Conservation (phyloP, 2,888 invertebrate genomes). For the Zhuqinia jingwanae region DNA sequence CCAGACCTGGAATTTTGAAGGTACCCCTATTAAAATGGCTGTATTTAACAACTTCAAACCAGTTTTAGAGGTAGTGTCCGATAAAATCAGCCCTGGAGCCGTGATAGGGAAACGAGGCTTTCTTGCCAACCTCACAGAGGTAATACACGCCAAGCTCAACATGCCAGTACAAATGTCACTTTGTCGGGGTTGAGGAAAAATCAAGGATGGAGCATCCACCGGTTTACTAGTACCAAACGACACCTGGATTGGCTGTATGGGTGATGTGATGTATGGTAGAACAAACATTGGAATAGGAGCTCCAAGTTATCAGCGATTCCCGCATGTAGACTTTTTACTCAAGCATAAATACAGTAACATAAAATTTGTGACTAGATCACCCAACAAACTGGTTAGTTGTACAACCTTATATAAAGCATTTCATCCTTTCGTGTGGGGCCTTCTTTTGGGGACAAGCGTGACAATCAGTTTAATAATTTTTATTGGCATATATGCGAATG, state of each 20-base stretch:
- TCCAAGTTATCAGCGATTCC: conserved; percentile 1
- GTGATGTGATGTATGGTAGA: not conserved
- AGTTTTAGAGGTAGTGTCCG: not conserved
- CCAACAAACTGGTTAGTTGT: conserved; percentile 5
- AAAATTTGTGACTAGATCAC: conserved; percentile 28
- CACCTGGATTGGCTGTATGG: conserved; percentile 28
- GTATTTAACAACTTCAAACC: conserved; percentile 40
- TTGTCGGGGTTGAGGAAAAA: conserved; percentile 3
- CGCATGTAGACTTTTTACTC: conserved; percentile 17
- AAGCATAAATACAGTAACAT: conserved; percentile 43
- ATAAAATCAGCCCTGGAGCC: too few species aligned
- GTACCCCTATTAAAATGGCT: conserved; percentile 41
- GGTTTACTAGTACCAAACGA: conserved; percentile 8
- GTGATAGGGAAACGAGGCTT: conserved; percentile 35
- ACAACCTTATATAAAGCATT: conserved; percentile 42
- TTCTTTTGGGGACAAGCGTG: not conserved
- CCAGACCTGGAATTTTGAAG: conserved; percentile 51
- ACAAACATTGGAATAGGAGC: not conserved
- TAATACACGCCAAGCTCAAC: conserved; percentile 35
- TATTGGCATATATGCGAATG: too few species aligned
- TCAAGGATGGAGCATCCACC: not conserved
- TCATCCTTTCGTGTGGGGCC: not conserved
- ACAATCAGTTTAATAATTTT: not conserved
- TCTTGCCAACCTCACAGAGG: conserved; percentile 34
- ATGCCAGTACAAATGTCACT: not conserved